Evolutionary conservation across 2,113 vertebrate genomes (phyloP).

Genomic region (Caracal caracal): DNA sequence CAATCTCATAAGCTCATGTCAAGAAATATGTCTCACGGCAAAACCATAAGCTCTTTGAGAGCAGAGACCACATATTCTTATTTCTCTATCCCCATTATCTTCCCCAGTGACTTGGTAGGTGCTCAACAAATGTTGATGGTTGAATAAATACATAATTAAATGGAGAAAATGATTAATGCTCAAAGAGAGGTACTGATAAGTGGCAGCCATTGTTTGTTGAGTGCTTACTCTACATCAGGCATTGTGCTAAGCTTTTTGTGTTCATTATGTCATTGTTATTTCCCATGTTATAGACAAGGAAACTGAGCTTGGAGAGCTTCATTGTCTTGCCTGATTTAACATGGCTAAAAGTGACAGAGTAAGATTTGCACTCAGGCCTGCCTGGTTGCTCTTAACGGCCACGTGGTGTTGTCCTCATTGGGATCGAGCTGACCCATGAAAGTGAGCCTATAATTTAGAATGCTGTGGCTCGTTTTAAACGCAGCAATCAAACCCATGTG

Average conservation of each 20-base stretch:
- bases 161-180: background rate
- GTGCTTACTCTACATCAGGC: background rate
- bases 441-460: background rate
- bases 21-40: background rate
- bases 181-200: background rate
- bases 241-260: background rate
- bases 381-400: background rate
- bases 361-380: background rate
- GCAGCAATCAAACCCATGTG: background rate
- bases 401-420: accelerated
- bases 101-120: background rate
- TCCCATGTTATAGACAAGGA: background rate
- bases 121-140: background rate
- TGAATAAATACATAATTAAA: background rate
- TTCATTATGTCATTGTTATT: background rate
- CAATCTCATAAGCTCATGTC: background rate
- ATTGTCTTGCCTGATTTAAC: background rate
- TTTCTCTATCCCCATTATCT: background rate
- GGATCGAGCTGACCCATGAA: background rate
- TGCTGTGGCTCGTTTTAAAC: background rate
- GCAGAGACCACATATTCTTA: background rate
- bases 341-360: background rate
- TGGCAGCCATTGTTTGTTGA: background rate
- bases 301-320: background rate
- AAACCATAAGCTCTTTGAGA: background rate